Percentiles rank a stretch among this genome's conserved stretches.
Evolutionary conservation across 1,140 invertebrate genomes (phyloP).

Genomic region (Bursaphelenchus mucronatus): DNA sequence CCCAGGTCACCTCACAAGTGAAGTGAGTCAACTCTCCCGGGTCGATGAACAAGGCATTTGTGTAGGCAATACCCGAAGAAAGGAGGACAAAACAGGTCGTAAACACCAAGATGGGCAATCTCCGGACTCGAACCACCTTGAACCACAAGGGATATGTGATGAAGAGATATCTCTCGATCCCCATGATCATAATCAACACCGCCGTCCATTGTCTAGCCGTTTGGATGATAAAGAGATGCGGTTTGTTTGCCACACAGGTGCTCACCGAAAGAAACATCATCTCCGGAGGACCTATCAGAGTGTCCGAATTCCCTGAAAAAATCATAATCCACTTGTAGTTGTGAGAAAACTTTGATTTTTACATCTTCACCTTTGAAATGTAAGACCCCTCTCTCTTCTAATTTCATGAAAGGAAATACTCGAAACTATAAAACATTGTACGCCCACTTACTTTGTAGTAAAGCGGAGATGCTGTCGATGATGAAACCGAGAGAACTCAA

Average conservation of each 20-base stretch:
- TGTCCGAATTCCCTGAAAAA: background rate
- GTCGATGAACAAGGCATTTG: constrained; percentile 28
- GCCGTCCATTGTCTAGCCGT: constrained; percentile 32
- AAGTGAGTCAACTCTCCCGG: constrained; percentile 34
- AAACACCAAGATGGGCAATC: constrained; percentile 32
- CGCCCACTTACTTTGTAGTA: constrained; percentile 25
- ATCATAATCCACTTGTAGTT: background rate
- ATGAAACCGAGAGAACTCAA: constrained; percentile 23
- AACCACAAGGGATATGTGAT: constrained; percentile 38
- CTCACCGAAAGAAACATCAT: constrained; percentile 16
- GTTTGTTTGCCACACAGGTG: constrained; percentile 23
- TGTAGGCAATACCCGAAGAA: constrained; percentile 32
- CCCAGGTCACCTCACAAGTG: constrained; percentile 36
- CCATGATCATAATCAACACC: constrained; percentile 34
- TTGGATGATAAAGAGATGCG: constrained; percentile 33
- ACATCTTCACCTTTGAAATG: background rate
- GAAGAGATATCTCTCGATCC: constrained; percentile 35
- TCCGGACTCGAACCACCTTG: constrained; percentile 32
- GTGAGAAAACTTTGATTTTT: background rate
- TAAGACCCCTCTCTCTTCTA: background rate
- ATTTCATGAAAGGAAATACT: background rate
- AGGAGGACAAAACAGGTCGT: constrained; percentile 28
- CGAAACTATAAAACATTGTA: background rate
- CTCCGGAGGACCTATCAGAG: background rate
- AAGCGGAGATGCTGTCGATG: constrained; percentile 20